phyloP scores from a whole-genome alignment of 2,888 invertebrate species.

The Ctena decussata region DNA sequence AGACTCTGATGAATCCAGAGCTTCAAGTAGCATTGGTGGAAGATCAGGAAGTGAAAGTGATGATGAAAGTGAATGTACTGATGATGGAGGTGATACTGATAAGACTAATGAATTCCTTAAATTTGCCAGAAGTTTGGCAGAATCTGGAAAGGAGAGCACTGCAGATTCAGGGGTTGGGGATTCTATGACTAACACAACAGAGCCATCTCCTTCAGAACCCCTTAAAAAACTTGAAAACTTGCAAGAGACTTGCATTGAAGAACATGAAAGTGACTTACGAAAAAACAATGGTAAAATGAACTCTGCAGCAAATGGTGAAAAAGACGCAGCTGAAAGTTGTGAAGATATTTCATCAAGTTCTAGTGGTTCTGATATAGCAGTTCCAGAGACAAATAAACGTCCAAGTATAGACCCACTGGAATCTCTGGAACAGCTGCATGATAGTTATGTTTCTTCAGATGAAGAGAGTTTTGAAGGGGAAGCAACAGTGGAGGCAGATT shows the following conservation, averaged over 20 bases:
- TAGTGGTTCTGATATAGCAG: constrained; percentile 59
- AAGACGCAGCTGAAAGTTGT: constrained; percentile 29
- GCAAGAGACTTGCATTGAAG: constrained; percentile 53
- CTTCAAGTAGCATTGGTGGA: background rate
- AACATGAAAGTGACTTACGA: background rate
- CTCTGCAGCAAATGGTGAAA: background rate
- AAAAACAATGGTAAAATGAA: background rate
- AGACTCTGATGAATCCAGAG: constrained; percentile 1
- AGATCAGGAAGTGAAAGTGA: constrained; percentile 58
- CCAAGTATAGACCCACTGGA: constrained; percentile 77
- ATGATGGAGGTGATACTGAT: constrained; percentile 60
- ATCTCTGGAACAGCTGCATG: constrained; percentile 72
- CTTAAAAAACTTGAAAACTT: constrained; percentile 62
- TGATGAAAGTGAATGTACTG: constrained; percentile 54
- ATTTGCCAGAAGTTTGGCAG: constrained; percentile 75
- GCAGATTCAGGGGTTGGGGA: constrained; percentile 77
- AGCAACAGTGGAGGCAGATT: constrained; percentile 14
- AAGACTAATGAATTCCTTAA: constrained; percentile 67
- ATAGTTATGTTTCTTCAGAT: constrained; percentile 72
- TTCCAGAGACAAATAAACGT: constrained; percentile 64
- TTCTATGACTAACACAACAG: constrained; percentile 67
- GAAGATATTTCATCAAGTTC: constrained; percentile 66
- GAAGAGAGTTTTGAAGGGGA: constrained; percentile 77
- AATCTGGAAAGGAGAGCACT: constrained; percentile 76
- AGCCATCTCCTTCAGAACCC: constrained; percentile 74